Conservation (phyloP, 2,113 vertebrate genomes). For the Shinisaurus crocodilurus region DNA sequence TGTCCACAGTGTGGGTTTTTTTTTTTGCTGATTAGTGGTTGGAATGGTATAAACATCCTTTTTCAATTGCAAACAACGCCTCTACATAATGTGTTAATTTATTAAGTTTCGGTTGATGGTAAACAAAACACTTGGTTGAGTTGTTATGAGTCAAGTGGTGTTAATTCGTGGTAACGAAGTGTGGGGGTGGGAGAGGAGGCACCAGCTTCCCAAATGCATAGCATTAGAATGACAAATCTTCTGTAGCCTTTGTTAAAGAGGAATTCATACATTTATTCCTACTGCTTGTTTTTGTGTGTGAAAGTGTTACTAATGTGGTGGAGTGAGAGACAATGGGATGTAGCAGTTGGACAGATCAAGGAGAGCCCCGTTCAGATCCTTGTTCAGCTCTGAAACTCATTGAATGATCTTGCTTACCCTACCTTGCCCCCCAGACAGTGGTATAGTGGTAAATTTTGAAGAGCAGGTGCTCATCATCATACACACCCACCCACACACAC, state of each 20-base stretch:
- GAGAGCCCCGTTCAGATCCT: not conserved
- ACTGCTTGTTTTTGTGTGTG: not conserved
- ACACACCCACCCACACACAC: too few species aligned
- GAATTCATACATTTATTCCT: not conserved
- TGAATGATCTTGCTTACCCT: not conserved
- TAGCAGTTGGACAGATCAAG: not conserved
- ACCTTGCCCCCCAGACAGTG: not conserved
- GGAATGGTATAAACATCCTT: slow-evolving; percentile 38
- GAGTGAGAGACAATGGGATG: not conserved
- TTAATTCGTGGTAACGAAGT: slow-evolving; percentile 18
- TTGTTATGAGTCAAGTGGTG: slow-evolving; percentile 16
- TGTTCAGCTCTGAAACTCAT: not conserved
- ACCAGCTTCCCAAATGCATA: not conserved
- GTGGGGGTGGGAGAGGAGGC: slow-evolving; percentile 22
- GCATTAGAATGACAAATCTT: not conserved
- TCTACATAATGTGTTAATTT: slow-evolving; percentile 30
- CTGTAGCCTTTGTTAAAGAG: not conserved
- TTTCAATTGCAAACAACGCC: not conserved
- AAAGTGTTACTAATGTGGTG: not conserved
- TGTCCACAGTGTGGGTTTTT: slow-evolving; percentile 24
- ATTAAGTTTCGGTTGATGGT: slow-evolving; percentile 10
- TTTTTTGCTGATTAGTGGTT: slow-evolving; percentile 50
- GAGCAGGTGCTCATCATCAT: too few species aligned
- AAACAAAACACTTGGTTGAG: slow-evolving; percentile 4
- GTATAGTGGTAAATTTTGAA: too few species aligned